phyloP scores from a whole-genome alignment of 2,888 invertebrate species.

The Omphaloscelis lunosa region DNA sequence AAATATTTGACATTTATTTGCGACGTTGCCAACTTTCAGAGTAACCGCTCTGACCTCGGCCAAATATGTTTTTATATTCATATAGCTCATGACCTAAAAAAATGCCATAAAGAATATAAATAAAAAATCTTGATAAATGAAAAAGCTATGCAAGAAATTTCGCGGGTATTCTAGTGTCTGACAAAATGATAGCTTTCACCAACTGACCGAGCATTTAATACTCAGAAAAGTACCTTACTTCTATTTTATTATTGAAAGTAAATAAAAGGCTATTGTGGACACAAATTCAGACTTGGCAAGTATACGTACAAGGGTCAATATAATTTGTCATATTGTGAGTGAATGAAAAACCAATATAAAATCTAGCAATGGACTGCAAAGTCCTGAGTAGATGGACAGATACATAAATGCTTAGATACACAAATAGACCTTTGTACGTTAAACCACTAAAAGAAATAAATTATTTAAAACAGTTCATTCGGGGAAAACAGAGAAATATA shows the following conservation, averaged over 20 bases:
- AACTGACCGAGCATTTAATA: slow-evolving; percentile 27
- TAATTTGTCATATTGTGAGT: neutral
- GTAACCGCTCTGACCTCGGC: too few relatives aligned
- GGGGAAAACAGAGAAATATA: neutral
- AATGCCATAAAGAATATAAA: too few relatives aligned
- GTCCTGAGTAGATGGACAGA: neutral
- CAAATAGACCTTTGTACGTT: slow-evolving; percentile 5
- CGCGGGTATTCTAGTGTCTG: neutral
- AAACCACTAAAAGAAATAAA: neutral
- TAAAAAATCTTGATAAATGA: too few relatives aligned
- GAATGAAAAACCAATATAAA: neutral
- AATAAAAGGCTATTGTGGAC: neutral
- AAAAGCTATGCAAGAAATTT: too few relatives aligned
- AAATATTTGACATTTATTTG: too few relatives aligned
- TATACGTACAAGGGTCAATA: neutral
- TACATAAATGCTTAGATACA: neutral
- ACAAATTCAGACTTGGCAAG: neutral
- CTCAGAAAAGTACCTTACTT: slow-evolving; percentile 1
- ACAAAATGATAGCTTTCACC: neutral
- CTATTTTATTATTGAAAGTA: neutral
- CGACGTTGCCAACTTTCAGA: too few relatives aligned
- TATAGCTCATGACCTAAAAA: too few relatives aligned
- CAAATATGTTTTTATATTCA: too few relatives aligned
- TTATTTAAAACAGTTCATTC: slow-evolving; percentile 20
- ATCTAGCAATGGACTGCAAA: neutral